phyloP scores from a whole-genome alignment of 2,888 invertebrate species.

The Eurytoma californica region DNA sequence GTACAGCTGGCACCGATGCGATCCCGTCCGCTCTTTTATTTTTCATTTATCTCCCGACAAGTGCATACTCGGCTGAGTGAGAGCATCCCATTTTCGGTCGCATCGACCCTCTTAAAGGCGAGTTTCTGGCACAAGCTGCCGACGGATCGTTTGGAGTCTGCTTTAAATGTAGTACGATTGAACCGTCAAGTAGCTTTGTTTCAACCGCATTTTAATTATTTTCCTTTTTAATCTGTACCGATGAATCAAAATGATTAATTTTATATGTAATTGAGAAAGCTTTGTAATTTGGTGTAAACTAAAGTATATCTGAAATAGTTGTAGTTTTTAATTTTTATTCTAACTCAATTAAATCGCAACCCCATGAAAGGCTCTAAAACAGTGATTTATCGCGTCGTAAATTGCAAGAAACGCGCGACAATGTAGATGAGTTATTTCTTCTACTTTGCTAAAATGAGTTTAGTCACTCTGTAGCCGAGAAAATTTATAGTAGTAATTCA shows the following conservation, averaged over 20 bases:
- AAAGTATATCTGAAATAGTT: too few species aligned
- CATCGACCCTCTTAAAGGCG: conserved; percentile 5
- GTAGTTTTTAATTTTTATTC: too few species aligned
- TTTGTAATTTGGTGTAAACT: too few species aligned
- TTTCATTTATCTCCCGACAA: conserved; percentile 14
- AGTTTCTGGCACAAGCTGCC: conserved; percentile 11
- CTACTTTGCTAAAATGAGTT: conserved; percentile 22
- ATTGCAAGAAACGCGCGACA: conserved; percentile 21
- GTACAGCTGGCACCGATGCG: conserved; percentile 7
- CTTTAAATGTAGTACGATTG: too few species aligned
- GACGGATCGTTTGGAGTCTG: too few species aligned
- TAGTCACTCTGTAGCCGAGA: not conserved
- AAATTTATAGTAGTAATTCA: too few species aligned
- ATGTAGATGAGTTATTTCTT: conserved; percentile 22
- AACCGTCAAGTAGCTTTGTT: too few species aligned
- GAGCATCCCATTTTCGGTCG: not conserved
- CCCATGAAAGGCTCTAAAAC: not conserved
- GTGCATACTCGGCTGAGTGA: not conserved
- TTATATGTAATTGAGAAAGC: too few species aligned
- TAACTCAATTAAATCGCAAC: too few species aligned
- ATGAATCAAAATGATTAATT: too few species aligned
- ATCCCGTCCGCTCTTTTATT: conserved; percentile 2
- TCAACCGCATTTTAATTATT: too few species aligned
- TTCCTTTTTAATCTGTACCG: too few species aligned
- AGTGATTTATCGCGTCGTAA: conserved; percentile 24